Base-by-base conservation (phyloP, 2,113 vertebrate genomes). In the Hippocampus barbouri region DNA sequence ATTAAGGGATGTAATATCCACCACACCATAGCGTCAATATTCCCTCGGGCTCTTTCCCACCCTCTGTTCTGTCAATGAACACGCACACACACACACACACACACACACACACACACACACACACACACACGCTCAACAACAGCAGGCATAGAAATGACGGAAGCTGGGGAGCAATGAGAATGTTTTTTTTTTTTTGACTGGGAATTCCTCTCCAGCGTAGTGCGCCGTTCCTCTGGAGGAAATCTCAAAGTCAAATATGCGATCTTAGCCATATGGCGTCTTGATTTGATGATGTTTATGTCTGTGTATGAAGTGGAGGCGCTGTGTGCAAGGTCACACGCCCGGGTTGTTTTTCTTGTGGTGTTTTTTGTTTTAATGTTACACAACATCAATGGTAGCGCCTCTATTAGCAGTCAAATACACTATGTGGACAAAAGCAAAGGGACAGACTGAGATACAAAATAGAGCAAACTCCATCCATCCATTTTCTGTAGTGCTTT, bases 201-300 rank as follows among this genome's bases (percentile, higher is more conserved):
- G 75, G 73, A 83, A 79, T 82, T 83, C 73, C 69, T 79, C 70
- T 83, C 74, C 69, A 75, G 72, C 59, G 76, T 82, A 65, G 72
- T 8, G 16, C 41, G 18, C 74, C 74, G 79, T 83, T 75, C 73
- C 85, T 83, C 82, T 60, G 62, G 82, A 86, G 85, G 41, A 79
- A 88, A 86, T 84, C 79, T 83, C 82, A 88, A 89, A 89, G 88
- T 89, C 88, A 89, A 89, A 86, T 83, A 79, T 73, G 81, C 80
- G 76, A 86, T 86, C 79, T 85, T 81, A 82, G 78, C 80, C 87
- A 87, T 85, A 83, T 85, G 87, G 82, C 65, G 73, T 18, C 1
- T 60, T 8, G 18, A 81, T 30, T 56, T 60, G 59, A 61, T 34
- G 57, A 30, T 60, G 25, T 30, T 30, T 69, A 40, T 57, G 70